Base-by-base conservation (phyloP, 2,797 vertebrate genomes). In the Phaenicophaeus curvirostris region DNA sequence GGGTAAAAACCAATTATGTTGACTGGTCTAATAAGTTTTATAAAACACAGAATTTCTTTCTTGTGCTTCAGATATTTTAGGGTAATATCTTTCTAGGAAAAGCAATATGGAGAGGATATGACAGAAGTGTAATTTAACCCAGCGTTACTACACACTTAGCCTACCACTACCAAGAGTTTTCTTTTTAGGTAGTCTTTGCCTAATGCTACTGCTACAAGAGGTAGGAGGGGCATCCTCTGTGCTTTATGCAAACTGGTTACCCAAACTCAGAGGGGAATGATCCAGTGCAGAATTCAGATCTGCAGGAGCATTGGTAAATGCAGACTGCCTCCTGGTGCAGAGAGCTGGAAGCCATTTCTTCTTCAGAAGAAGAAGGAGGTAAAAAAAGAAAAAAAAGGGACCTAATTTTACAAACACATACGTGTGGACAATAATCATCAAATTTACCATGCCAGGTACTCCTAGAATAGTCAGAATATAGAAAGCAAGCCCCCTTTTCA, bases 311-410 rank as follows among this genome's bases (percentile, higher is more conserved):
- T 23, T 12, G 46, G 46, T 12, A 76, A 82, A 62, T 39, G 27
- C 18, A 55, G 28, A 67, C 24, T 68, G 21, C 46, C 13, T 87
- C 74, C 46, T 33, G 30, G 15, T 24, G 6, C 2, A 8, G 53
- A 44, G 25, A 33, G 31, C 14, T 80, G 41, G 57, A 92, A 85
- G 8, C 4, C 37, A 37, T 39, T 86, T 28, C 24, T 55, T 3
- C 37, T 74, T 71, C 25, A 69, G 58, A 37, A 59, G 12, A 46
- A 57, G 3, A 1, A 48, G 24, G 48, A 19, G 44, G 48, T 39
- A 39, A 39, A n/a, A 33, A 11, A 51, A 35, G 14, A 5, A 11
- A 51, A 35, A 16, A 5, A 37, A 2, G 1, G 2, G 1, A 44
- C 10, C 7, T 50, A 13, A 50, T 85, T 63, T 90, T 67, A 28